Percentiles rank a stretch among this genome's conserved stretches.
Conservation (phyloP, 2,113 vertebrate species). For the Bambusicola thoracicus region DNA sequence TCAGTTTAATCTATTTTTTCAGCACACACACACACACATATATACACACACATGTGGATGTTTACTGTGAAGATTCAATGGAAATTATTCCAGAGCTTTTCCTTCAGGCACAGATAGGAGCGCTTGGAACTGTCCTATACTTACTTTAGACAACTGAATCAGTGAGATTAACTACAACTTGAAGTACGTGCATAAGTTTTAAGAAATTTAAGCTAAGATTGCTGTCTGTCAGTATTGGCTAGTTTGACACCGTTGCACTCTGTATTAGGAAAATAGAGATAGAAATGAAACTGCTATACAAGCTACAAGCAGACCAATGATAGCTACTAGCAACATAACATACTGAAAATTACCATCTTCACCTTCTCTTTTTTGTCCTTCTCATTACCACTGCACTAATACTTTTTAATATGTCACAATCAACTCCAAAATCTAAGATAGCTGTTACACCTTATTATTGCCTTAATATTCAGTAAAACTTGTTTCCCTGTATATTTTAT, state of each 20-base stretch:
- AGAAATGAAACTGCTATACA: neutral
- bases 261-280: neutral
- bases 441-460: neutral
- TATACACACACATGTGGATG: neutral
- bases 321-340: neutral
- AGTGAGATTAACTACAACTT: neutral
- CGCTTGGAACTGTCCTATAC: neutral
- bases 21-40: neutral
- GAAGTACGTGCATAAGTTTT: accelerated
- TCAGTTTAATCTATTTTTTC: neutral
- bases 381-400: neutral
- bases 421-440: neutral
- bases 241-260: neutral
- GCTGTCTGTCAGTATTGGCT: neutral
- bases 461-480: neutral
- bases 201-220: neutral
- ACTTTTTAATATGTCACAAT: neutral
- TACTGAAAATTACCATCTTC: neutral
- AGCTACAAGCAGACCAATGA: neutral
- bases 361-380: neutral
- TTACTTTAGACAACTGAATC: neutral
- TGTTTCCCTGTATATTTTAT: neutral
- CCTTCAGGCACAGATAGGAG: neutral
- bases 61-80: neutral
- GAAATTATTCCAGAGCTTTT: neutral